A percentile compares a stretch with the other conserved stretches of the same genome.
Conservation (phyloP, 2,888 invertebrate genomes). For the Drosophila kambysellisi region DNA sequence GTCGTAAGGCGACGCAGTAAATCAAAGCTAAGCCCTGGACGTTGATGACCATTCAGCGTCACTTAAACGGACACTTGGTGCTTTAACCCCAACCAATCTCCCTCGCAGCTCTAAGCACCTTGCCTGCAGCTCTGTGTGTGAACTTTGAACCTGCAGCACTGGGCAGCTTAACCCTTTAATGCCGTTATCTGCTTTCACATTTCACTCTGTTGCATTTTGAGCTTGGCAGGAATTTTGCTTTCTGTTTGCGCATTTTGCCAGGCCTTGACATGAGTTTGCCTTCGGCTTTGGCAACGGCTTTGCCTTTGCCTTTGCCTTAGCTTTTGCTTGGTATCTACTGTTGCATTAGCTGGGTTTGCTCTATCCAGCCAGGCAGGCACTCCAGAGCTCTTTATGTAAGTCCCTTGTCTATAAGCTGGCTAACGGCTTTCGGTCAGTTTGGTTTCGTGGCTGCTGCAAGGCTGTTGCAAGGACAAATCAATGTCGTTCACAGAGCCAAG, state of each 20-base stretch:
- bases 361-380: background rate
- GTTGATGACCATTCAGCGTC: constrained; percentile 75
- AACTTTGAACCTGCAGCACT: constrained; percentile 64
- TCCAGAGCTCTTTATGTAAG: constrained; percentile 29
- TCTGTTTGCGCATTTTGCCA: constrained; percentile 51
- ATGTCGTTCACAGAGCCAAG: constrained; percentile 35
- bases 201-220: constrained; percentile 70
- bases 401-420: constrained; percentile 45
- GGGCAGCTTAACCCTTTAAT: constrained; percentile 76
- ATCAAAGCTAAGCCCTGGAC: constrained; percentile 74
- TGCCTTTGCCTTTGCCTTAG: constrained; percentile 12
- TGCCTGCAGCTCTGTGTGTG: constrained; percentile 9
- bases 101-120: background rate
- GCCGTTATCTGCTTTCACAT: constrained; percentile 75
- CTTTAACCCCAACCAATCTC: constrained; percentile 2
- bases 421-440: constrained; percentile 44
- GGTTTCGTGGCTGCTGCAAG: constrained; percentile 1
- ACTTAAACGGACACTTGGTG: constrained; percentile 57
- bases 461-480: constrained; percentile 39
- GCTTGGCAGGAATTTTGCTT: constrained; percentile 46
- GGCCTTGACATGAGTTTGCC: constrained; percentile 42
- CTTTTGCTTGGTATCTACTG: constrained; percentile 27
- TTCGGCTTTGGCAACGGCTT: constrained; percentile 28
- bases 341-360: constrained; percentile 16
- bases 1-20: constrained; percentile 65